Evolutionary conservation across 92 coral and sea anemone genomes (phyloP), one percentile per base, ranked within the genome.

Genomic region (Parazoanthus atlanticus): DNA sequence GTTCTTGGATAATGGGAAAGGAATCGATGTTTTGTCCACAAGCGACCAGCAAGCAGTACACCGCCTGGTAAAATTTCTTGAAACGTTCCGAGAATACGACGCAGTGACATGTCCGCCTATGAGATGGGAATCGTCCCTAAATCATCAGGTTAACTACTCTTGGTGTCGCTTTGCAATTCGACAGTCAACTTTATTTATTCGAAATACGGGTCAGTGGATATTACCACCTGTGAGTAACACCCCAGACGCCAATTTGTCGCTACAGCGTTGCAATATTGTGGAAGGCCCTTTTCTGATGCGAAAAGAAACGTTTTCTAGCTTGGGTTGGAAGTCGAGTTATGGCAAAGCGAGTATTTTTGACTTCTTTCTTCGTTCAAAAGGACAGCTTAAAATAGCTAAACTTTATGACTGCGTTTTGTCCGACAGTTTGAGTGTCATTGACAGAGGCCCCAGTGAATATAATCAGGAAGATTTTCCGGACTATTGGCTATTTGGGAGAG

Each of bases 341-440:
- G 96, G 96, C 12, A 88, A 84, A 56, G 54, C 88, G 10, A 23
- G 83, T 28, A 32, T 89, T 17, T 41, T 93, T 34, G 94, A 93
- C 38, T 93, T 93, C 82, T 93, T 93, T 61, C 66, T 93, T 38
- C 94, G 96, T 8, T 91, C 94, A 41, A 79, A 88, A 34, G 96
- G 96, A 31, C 52, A 74, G 26, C 88, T 93, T 25, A 83, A 85
- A 25, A 79, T 93, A 6, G 94, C 93, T 3, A 91, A 91, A 80
- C 78, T 92, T 19, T 52, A 81, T 41, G 86, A 91, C 71, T 93
- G 96, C 31, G 46, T 33, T 33, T 83, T 90, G 84, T 74, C 91
- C 28, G 92, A 74, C 25, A 69, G 70, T 16, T 76, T 91, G 52
- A 77, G 85, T 74, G 32, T 47, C 47, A 58, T 56, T 29, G 96